Conservation (phyloP, 1,140 invertebrate genomes). For the Ephestia elutella region DNA sequence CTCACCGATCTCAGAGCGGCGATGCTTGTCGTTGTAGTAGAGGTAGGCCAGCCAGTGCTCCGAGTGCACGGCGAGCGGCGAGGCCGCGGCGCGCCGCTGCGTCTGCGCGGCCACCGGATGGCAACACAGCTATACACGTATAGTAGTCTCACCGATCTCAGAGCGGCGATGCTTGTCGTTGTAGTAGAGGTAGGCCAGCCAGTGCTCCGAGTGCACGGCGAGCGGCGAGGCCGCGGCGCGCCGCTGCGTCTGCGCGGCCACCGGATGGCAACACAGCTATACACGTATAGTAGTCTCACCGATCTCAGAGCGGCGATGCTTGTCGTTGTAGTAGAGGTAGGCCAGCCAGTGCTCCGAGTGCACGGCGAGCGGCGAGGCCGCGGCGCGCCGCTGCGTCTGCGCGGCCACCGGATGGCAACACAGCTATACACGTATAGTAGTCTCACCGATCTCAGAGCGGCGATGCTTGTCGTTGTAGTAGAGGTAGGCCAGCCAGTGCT, state of each 20-base stretch:
- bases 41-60: conserved; percentile 98
- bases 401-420: no score
- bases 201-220: conserved; percentile 97
- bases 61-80: conserved; percentile 93
- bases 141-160: conserved; percentile 79
- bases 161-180: conserved; percentile 94
- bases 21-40: conserved; percentile 94
- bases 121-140: no score
- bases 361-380: conserved; percentile 90
- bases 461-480: conserved; percentile 96
- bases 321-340: conserved; percentile 96
- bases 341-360: conserved; percentile 98
- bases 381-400: no score
- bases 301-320: conserved; percentile 92
- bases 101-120: no score
- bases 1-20: conserved; percentile 88
- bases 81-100: no score
- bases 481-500: conserved; percentile 97
- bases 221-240: conserved; percentile 91
- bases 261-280: no score
- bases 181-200: conserved; percentile 95
- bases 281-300: conserved; percentile 37
- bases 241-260: no score
- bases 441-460: conserved; percentile 90
- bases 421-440: no score